Percentiles rank a stretch among this genome's conserved stretches.
Evolutionary conservation across 35 echinoderm and acorn worm genomes (phyloP).

Genomic region (Ophiothrix spiculata): DNA sequence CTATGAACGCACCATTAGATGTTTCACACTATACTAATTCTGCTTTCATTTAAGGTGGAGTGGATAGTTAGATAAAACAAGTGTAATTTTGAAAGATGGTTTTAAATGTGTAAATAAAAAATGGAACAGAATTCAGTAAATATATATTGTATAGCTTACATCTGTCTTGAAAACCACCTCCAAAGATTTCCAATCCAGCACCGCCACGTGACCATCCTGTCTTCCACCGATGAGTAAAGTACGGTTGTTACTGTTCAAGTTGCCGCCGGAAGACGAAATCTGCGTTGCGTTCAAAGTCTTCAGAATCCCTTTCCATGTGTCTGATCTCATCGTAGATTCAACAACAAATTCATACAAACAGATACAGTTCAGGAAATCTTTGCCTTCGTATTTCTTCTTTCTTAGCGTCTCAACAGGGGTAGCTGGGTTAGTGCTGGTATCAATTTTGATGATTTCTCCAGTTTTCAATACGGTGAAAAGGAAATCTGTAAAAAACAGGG

Average conservation of each 20-base stretch:
- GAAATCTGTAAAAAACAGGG: conserved; percentile 67
- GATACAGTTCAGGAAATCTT: conserved; percentile 65
- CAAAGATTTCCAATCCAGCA: conserved; percentile 85
- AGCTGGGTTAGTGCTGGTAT: conserved; percentile 74
- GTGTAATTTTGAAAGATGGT: too few species aligned
- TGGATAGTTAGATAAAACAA: too few species aligned
- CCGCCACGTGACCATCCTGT: conserved; percentile 81
- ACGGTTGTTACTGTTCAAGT: conserved; percentile 54
- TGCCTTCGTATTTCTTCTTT: conserved; percentile 28
- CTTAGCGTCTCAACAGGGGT: conserved; percentile 3
- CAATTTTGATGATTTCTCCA: conserved; percentile 77
- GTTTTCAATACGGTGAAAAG: conserved; percentile 72
- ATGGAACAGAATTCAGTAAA: too few species aligned
- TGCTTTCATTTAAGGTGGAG: too few species aligned
- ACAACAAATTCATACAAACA: conserved; percentile 86
- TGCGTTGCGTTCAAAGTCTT: conserved; percentile 54
- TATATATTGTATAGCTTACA: too few species aligned
- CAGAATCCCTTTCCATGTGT: conserved; percentile 78
- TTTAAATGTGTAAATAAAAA: too few species aligned
- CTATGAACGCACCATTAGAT: too few species aligned
- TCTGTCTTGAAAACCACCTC: conserved; percentile 72
- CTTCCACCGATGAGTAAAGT: conserved; percentile 86
- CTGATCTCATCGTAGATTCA: conserved; percentile 52
- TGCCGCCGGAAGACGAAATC: not conserved
- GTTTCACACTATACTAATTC: too few species aligned